A percentile compares a stretch with the other conserved stretches of the same genome.
Conservation (phyloP, 2,797 vertebrate species). For the Mus minutoides region DNA sequence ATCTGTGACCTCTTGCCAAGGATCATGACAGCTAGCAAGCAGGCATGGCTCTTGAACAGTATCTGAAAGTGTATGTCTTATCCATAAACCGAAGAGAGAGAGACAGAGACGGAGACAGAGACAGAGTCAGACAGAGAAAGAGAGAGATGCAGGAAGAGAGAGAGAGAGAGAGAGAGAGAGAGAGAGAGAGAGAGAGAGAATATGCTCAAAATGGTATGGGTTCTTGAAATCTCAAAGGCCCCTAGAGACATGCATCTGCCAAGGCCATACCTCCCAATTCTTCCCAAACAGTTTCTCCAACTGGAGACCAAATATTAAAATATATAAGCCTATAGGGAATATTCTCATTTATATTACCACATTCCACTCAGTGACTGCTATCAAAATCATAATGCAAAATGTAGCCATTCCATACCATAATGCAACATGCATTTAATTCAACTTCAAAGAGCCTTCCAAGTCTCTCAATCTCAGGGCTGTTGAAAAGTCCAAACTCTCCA, state of each 20-base stretch:
- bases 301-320: background rate
- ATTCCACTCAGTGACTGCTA: background rate
- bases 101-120: rapidly evolving
- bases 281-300: background rate
- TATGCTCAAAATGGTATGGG: background rate
- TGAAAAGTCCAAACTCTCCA: background rate
- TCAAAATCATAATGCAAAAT: too few relatives aligned
- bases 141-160: too few relatives aligned
- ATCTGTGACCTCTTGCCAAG: too few relatives aligned
- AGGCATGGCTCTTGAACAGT: too few relatives aligned
- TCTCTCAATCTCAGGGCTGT: background rate
- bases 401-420: background rate
- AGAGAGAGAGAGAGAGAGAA: too few relatives aligned
- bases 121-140: too few relatives aligned
- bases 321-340: background rate
- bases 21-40: too few relatives aligned
- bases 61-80: too few relatives aligned
- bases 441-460: background rate
- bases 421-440: background rate
- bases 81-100: background rate
- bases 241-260: background rate
- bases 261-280: background rate
- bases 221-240: background rate
- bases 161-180: too few relatives aligned
- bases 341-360: background rate